Evolutionary conservation across 1,140 invertebrate species (phyloP).

Genomic region (Choristoneura fumiferana): DNA sequence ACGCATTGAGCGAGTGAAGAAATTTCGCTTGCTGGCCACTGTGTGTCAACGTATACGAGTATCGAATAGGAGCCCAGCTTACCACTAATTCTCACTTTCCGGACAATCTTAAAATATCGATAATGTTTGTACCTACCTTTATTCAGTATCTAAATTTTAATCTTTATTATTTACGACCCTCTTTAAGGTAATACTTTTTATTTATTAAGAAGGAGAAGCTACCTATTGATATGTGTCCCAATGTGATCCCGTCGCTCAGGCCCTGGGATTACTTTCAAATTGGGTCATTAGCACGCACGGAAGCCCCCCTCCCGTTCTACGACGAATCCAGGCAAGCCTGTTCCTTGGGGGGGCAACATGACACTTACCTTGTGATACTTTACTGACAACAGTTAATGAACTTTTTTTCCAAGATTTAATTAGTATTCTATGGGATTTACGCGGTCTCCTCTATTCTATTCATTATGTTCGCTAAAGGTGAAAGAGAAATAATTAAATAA

Average conservation of each 20-base stretch:
- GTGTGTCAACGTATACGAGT: no score
- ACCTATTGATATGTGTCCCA: neutral
- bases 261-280: constrained; percentile 7
- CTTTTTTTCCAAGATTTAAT: no score
- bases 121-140: neutral
- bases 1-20: no score
- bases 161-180: neutral
- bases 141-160: constrained; percentile 1
- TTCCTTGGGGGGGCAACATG: no score
- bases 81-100: constrained; percentile 63
- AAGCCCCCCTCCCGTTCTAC: neutral
- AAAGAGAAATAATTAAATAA: no score
- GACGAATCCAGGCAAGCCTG: neutral
- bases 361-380: no score
- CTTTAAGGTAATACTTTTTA: neutral
- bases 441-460: no score
- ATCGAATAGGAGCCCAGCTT: constrained; percentile 25
- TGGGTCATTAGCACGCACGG: constrained; percentile 5
- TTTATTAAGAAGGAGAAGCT: neutral
- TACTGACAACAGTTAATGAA: no score
- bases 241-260: neutral
- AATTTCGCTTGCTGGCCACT: no score
- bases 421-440: no score
- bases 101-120: constrained; percentile 43
- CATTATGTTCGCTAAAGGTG: no score